Conservation (phyloP, 2,888 invertebrate species). For the Epistrophella euchroma region DNA sequence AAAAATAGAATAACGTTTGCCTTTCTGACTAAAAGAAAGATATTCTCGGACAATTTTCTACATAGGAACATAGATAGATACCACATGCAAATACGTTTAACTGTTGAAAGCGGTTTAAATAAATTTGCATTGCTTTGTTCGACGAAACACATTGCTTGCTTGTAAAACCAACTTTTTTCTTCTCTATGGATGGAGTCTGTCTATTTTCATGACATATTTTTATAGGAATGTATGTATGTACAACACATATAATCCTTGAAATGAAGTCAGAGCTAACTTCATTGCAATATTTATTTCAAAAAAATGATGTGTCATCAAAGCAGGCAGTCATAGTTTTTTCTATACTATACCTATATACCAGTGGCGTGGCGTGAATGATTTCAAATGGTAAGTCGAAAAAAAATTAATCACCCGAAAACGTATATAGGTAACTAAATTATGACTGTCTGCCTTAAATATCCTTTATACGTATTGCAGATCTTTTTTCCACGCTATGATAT, state of each 20-base stretch:
- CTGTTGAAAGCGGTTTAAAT: conserved; percentile 17
- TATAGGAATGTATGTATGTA: background rate
- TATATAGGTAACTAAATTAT: too few species aligned
- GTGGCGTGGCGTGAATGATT: too few species aligned
- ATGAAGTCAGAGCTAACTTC: background rate
- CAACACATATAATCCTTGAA: background rate
- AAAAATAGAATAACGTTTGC: too few species aligned
- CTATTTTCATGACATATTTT: background rate
- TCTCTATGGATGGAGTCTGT: background rate
- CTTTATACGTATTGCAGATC: too few species aligned
- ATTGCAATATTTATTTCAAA: background rate
- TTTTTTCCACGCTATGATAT: too few species aligned
- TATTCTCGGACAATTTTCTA: too few species aligned
- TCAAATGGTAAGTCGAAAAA: too few species aligned
- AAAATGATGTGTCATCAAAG: background rate
- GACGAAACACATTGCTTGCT: background rate
- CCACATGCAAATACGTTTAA: conserved; percentile 3
- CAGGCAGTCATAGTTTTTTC: background rate
- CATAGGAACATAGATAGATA: too few species aligned
- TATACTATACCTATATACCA: background rate
- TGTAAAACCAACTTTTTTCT: background rate
- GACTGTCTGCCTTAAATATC: too few species aligned
- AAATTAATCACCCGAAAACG: too few species aligned
- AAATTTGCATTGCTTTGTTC: conserved; percentile 33
- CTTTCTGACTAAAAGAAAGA: too few species aligned